Evolutionary conservation across 2,113 vertebrate genomes (phyloP).

Genomic region (Heterotilapia buettikoferi): DNA sequence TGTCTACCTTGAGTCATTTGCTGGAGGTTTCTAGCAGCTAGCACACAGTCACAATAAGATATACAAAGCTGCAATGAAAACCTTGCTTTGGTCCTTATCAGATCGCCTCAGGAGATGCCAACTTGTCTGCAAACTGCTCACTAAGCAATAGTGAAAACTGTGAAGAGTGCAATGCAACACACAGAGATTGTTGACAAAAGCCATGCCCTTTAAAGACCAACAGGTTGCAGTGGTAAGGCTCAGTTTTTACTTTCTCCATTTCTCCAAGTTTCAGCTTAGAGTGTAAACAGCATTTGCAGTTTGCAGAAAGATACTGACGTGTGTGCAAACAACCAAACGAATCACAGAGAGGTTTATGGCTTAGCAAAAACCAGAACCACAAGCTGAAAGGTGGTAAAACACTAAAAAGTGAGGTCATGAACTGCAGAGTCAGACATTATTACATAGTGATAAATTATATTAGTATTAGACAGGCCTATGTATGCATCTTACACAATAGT

Average conservation of each 20-base stretch:
- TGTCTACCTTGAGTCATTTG: neutral
- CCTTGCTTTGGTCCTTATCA: neutral
- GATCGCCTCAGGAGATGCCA: neutral
- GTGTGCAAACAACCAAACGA: neutral
- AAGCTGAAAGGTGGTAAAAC: neutral
- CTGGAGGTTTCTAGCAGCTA: neutral
- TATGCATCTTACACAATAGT: neutral
- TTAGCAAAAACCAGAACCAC: neutral
- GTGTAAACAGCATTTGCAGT: neutral
- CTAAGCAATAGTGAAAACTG: neutral
- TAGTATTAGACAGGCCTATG: neutral
- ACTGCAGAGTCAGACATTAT: neutral
- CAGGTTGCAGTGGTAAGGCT: neutral
- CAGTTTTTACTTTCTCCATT: neutral
- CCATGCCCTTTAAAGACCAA: neutral
- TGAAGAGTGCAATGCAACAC: neutral
- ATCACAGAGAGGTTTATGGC: neutral
- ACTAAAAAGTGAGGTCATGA: neutral
- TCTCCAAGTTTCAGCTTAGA: neutral
- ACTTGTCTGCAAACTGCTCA: neutral
- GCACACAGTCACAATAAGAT: neutral
- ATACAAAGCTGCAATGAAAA: neutral
- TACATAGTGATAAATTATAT: neutral
- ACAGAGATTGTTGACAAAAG: neutral
- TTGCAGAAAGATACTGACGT: neutral